Conservation (phyloP, 23 tunicate genomes). For the Ascidia mentula region DNA sequence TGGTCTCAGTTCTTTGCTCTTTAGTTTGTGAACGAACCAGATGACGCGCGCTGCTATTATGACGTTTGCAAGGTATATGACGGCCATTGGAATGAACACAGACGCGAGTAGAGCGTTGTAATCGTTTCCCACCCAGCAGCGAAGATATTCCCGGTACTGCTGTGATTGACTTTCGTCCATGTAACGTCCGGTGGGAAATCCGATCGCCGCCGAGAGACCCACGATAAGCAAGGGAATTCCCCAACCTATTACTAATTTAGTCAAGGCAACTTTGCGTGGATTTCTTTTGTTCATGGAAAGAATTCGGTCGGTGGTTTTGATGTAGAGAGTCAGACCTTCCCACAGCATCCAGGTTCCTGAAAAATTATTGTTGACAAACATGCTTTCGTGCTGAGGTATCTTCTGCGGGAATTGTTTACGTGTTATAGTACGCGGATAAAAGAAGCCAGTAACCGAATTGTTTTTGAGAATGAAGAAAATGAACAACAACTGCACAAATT, state of each 20-base stretch:
- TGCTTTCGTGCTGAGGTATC: background rate
- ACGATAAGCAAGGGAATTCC: constrained; percentile 42
- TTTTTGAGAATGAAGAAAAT: too few species aligned
- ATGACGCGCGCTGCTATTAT: constrained; percentile 15
- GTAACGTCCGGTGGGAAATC: constrained; percentile 16
- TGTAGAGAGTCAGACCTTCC: constrained; percentile 54
- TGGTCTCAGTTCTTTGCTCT: constrained; percentile 10
- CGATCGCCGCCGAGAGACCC: constrained; percentile 13
- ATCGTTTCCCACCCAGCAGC: background rate
- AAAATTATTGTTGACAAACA: background rate
- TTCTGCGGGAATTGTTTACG: too few species aligned
- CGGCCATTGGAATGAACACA: constrained; percentile 35
- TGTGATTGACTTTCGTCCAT: too few species aligned
- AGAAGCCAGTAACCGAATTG: too few species aligned
- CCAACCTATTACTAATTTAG: constrained; percentile 27
- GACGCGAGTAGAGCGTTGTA: constrained; percentile 20
- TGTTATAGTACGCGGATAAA: too few species aligned
- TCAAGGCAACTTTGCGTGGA: constrained; percentile 14
- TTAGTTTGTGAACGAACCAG: constrained; percentile 47
- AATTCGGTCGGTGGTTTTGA: constrained; percentile 52
- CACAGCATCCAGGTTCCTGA: constrained; percentile 61
- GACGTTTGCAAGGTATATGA: constrained; percentile 21
- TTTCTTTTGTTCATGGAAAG: constrained; percentile 13
- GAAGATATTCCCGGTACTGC: too few species aligned
- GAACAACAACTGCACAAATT: too few species aligned